Evolutionary conservation across 92 coral and sea anemone genomes (phyloP), one percentile per base, ranked within the genome.

Genomic region (Micromussa lordhowensis): DNA sequence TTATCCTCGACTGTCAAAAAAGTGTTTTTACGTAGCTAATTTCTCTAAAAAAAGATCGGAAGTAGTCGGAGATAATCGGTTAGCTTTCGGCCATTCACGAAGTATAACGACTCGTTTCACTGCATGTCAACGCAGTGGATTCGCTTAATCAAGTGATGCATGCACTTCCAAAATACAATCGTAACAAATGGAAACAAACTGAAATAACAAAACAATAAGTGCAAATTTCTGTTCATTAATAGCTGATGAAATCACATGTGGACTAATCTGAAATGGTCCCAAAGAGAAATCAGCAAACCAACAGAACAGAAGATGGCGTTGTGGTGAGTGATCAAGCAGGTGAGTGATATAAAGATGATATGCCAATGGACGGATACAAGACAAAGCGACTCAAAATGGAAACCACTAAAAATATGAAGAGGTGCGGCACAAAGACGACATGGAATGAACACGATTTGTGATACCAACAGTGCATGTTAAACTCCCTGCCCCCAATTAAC

Each of bases 181-280:
- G 55, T 24, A 51, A 54, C 19, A 28, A 24, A 31, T 59, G 76
- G 40, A 31, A 75, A 85, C 75, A 85, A 59, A 75, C 88, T 24
- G 73, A 85, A 75, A 34, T 3, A 13, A 84, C 24, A 18, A 83
- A 38, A 80, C 31, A 82, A 68, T 53, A 28, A 16, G 88, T 75
- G 82, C 88, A 54, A 61, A 55, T 40, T 85, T 18, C 59, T 18
- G 34, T 77, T 19, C 71, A 78, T 64, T 63, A 63, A 86, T 66
- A 86, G 89, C 89, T 86, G 83, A 86, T 44, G 64, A 86, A 75
- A 78, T 73, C 59, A 66, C 12, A 86, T 86, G 88, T 76, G 82
- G 89, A 77, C 76, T 86, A 63, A 86, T 76, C 64, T 34, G 28
- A 75, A 84, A 48, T 5, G 31, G 88, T 24, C 72, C 73, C 58